phyloP scores from a whole-genome alignment of 2,888 invertebrate genomes.

The Hoplodrina blanda region DNA sequence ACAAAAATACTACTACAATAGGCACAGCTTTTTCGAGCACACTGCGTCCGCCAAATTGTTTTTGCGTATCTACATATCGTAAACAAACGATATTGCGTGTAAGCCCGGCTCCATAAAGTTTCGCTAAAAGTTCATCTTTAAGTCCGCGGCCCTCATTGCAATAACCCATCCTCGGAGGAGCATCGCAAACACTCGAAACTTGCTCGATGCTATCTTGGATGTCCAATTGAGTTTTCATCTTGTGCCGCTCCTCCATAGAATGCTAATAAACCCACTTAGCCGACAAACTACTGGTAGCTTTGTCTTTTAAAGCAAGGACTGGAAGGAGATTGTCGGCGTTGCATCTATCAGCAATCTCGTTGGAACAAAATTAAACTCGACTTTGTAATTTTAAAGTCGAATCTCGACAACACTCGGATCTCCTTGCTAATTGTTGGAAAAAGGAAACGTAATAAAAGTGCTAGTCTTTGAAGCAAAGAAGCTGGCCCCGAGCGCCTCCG shows the following conservation, averaged over 20 bases:
- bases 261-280: conserved; percentile 83
- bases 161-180: conserved; percentile 65
- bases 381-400: conserved; percentile 82
- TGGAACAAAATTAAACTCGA: conserved; percentile 84
- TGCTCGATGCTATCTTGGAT: conserved; percentile 76
- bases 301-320: conserved; percentile 77
- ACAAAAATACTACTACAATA: conserved; percentile 52
- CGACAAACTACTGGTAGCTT: conserved; percentile 81
- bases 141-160: conserved; percentile 48
- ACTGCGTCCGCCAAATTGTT: conserved; percentile 26
- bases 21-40: conserved; percentile 33
- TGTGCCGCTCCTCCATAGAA: conserved; percentile 72
- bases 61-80: conserved; percentile 22
- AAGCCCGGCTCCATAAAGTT: conserved; percentile 17
- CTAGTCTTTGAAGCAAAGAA: conserved; percentile 88
- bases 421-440: conserved; percentile 87
- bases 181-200: conserved; percentile 71
- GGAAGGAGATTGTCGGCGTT: conserved; percentile 78
- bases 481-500: conserved; percentile 78
- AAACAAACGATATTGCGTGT: conserved; percentile 25
- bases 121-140: conserved; percentile 45
- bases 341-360: conserved; percentile 83
- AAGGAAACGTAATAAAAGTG: conserved; percentile 88
- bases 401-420: conserved; percentile 81
- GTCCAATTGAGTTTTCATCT: conserved; percentile 81